Evolutionary conservation across 2,113 vertebrate species (phyloP), one percentile per base, ranked within the genome.

Genomic region (Lontra canadensis): DNA sequence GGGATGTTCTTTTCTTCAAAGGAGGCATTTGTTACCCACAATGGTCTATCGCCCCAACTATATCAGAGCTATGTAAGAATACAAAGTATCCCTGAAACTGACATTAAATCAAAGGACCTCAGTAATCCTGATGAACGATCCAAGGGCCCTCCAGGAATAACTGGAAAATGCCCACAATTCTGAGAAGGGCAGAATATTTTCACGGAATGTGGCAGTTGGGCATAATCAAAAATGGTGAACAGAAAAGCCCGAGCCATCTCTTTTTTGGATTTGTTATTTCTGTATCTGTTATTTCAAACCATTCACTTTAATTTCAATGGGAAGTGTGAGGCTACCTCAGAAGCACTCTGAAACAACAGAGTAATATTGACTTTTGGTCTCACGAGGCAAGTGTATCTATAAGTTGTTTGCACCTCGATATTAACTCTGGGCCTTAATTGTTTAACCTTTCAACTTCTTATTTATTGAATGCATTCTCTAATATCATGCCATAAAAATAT

Each of bases 391-490:
- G 13, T 90, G 1, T 82, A 69, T 52, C 71, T 93, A 55, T 73
- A 95, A 63, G n/a, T 82, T 93, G 78, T 93, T 89, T 88, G 42
- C 0, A 8, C 39, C 42, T 97, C 42, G 78, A 11, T 81, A 95
- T 94, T 97, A 90, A 95, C 63, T 86, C 85, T 18, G n/a, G 44
- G 42, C 9, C 91, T 91, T 95, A 86, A 88, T 86, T 55, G 85
- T 71, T 81, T 80, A 97, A 95, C 52, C 61, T 96, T 97, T 97
- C 25, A 59, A 87, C 47, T 94, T 96, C 44, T 90, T 39, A 13
- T 52, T 93, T 95, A 86, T n/a, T 52, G 49, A 96, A 89, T 65
- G 12, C 31, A 78, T 85, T 88, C 44, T 94, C 34, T 63, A 55
- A 67, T 63, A 86, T 36, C 3, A 63, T n/a, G 13, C 17, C 34